A percentile compares a stretch with the other conserved stretches of the same genome.
Conservation (phyloP, 2,113 vertebrate species). For the Siphamia tubifer region DNA sequence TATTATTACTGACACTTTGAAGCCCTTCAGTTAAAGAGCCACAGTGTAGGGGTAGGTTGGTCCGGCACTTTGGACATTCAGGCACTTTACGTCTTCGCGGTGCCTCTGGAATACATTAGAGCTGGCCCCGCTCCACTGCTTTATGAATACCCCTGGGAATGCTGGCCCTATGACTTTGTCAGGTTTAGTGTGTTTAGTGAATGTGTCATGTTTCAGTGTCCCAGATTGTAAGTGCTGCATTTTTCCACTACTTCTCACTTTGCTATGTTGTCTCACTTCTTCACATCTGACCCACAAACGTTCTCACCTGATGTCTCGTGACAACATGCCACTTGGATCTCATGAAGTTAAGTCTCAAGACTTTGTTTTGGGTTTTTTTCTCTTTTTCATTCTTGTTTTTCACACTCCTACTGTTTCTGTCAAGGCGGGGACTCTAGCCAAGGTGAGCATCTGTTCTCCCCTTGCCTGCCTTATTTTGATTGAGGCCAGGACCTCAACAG, state of each 20-base stretch:
- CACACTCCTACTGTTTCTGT: background rate
- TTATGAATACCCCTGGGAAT: too few relatives aligned
- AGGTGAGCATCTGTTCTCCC: background rate
- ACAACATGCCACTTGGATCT: background rate
- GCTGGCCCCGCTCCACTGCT: too few relatives aligned
- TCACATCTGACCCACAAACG: background rate
- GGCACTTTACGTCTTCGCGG: too few relatives aligned
- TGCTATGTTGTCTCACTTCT: background rate
- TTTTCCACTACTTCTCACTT: background rate
- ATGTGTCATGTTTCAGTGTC: too few relatives aligned
- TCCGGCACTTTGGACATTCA: too few relatives aligned
- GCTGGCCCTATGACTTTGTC: too few relatives aligned
- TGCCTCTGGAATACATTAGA: too few relatives aligned
- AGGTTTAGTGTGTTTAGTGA: too few relatives aligned
- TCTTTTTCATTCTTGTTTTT: background rate
- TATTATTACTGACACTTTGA: too few relatives aligned
- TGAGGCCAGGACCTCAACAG: conserved; percentile 13
- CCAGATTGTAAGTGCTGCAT: too few relatives aligned
- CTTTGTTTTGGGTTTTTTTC: background rate
- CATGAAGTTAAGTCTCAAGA: background rate
- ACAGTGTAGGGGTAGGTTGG: too few relatives aligned
- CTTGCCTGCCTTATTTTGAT: conserved; percentile 8
- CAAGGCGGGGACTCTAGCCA: background rate
- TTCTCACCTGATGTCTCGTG: background rate
- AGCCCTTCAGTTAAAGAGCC: too few relatives aligned